These are phyloP conservation scores for Orthonychiurus folsomi DNA, from an alignment of 2,888 invertebrate genomes.

Conservation along the genomic window DNA sequence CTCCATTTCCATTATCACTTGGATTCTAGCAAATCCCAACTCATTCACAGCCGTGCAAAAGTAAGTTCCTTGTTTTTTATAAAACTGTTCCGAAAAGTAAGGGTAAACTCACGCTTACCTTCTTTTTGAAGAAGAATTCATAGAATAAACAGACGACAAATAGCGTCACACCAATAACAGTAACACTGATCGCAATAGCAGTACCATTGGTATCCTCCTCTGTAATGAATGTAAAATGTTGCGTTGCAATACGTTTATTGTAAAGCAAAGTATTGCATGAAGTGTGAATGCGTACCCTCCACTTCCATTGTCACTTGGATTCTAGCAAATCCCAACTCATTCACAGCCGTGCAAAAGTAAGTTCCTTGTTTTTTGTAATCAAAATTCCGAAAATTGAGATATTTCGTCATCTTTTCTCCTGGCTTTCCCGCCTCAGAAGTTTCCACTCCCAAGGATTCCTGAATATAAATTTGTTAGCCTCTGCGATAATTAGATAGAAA, in stretches of 20 bases:
- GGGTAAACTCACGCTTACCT: too few relatives aligned
- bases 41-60: not conserved
- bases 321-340: not conserved
- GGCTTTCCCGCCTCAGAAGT: not conserved
- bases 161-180: not conserved
- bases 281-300: not conserved
- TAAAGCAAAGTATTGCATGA: too few relatives aligned
- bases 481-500: not conserved
- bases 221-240: too few relatives aligned
- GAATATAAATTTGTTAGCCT: too few relatives aligned
- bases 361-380: not conserved
- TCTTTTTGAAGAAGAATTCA: not conserved
- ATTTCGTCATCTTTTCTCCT: not conserved
- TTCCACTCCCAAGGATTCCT: not conserved
- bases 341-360: not conserved
- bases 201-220: not conserved
- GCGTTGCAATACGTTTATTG: too few relatives aligned
- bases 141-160: not conserved
- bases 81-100: too few relatives aligned
- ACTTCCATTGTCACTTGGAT: not conserved
- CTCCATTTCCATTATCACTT: not conserved
- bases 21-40: not conserved
- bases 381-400: not conserved
- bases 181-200: not conserved
- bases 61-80: not conserved